Percentiles rank a stretch among this genome's conserved stretches.
Evolutionary conservation across 2,888 invertebrate genomes (phyloP).

Genomic region (Atherix ibis): DNA sequence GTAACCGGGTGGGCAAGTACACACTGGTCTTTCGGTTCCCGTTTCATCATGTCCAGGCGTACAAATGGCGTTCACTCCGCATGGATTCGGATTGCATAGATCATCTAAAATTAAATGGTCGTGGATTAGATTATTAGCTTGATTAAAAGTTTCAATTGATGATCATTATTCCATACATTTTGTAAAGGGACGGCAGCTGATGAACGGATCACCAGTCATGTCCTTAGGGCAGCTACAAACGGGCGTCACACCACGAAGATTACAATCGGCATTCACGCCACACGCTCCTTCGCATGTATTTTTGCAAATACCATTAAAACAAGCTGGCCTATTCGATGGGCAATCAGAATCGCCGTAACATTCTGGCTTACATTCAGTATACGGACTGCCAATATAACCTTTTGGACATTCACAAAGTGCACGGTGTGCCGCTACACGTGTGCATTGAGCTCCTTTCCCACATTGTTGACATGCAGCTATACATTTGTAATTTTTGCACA

Average conservation of each 20-base stretch:
- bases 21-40: constrained; percentile 69
- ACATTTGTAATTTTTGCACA: constrained; percentile 62
- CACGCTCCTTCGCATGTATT: constrained; percentile 73
- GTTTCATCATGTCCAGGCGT: constrained; percentile 70
- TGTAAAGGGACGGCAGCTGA: constrained; percentile 64
- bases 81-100: constrained; percentile 75
- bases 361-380: constrained; percentile 60
- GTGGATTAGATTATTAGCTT: no score
- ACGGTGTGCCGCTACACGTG: constrained; percentile 54
- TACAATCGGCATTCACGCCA: constrained; percentile 64
- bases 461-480: constrained; percentile 61
- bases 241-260: constrained; percentile 60
- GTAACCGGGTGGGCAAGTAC: constrained; percentile 64
- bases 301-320: constrained; percentile 64
- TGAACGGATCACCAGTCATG: constrained; percentile 78
- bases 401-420: constrained; percentile 67
- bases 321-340: constrained; percentile 59
- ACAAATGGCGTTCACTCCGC: constrained; percentile 49
- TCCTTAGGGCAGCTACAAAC: constrained; percentile 74
- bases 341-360: constrained; percentile 68
- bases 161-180: constrained; percentile 48
- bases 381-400: constrained; percentile 67
- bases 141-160: no score
- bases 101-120: constrained; percentile 56
- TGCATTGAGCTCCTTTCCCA: constrained; percentile 63